Conservation (phyloP, 1,140 invertebrate genomes). For the Eupeodes corollae region DNA sequence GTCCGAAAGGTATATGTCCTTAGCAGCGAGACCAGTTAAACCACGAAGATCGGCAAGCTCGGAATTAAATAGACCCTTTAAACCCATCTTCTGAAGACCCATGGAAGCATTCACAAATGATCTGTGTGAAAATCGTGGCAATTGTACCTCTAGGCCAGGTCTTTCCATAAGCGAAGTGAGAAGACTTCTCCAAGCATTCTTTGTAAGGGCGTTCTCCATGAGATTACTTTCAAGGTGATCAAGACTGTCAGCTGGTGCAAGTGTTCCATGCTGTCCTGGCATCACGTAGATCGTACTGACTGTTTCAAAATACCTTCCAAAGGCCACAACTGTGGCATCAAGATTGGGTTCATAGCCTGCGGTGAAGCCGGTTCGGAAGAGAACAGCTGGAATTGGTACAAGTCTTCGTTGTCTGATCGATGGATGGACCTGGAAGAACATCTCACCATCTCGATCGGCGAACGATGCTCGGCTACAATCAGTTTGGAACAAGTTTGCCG, state of each 20-base stretch:
- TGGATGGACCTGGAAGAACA: conserved; percentile 72
- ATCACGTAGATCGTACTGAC: conserved; percentile 68
- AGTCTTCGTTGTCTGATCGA: conserved; percentile 63
- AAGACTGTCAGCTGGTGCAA: conserved; percentile 62
- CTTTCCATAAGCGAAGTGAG: conserved; percentile 59
- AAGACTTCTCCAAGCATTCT: conserved; percentile 59
- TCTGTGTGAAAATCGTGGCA: conserved; percentile 70
- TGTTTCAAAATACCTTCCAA: conserved; percentile 56
- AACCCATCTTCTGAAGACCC: conserved; percentile 64
- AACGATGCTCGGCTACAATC: conserved; percentile 59
- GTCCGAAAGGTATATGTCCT: conserved; percentile 65
- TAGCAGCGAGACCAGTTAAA: conserved; percentile 56
- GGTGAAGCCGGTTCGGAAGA: conserved; percentile 60
- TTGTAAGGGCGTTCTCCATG: conserved; percentile 50
- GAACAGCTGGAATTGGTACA: conserved; percentile 67
- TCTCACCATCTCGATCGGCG: conserved; percentile 63
- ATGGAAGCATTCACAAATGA: conserved; percentile 67
- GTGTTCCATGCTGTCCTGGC: conserved; percentile 62
- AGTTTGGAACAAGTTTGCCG: conserved; percentile 69
- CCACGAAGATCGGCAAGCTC: conserved; percentile 66
- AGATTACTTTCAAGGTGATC: conserved; percentile 57
- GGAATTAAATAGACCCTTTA: conserved; percentile 61
- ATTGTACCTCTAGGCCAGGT: conserved; percentile 62
- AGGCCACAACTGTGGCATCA: conserved; percentile 66
- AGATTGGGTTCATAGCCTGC: conserved; percentile 71